phyloP scores from a whole-genome alignment of 2,888 invertebrate genomes.

The Bugula neritina region DNA sequence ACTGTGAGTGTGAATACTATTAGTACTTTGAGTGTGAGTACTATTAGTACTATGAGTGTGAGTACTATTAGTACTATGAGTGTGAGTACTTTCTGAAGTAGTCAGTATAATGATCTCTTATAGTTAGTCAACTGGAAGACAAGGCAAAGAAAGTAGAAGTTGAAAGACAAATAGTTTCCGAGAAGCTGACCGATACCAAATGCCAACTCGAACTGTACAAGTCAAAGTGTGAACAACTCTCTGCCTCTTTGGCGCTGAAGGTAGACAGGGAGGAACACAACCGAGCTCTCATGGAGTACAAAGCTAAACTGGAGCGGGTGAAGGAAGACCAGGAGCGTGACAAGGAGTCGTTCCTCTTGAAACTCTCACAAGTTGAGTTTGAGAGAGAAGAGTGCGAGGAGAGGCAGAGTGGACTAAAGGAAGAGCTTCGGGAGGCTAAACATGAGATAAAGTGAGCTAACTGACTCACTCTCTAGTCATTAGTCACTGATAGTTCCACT shows the following conservation, averaged over 20 bases:
- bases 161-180: slow-evolving; percentile 41
- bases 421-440: slow-evolving; percentile 2
- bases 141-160: slow-evolving; percentile 38
- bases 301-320: slow-evolving; percentile 31
- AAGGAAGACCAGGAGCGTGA: neutral
- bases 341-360: neutral
- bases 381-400: neutral
- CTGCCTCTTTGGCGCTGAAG: slow-evolving; percentile 38
- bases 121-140: slow-evolving; percentile 43
- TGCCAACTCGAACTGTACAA: slow-evolving; percentile 38
- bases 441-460: slow-evolving; percentile 1
- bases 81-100: too few species aligned
- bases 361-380: neutral
- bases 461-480: neutral
- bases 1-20: neutral
- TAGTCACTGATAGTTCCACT: too few species aligned
- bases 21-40: too few species aligned
- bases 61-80: neutral
- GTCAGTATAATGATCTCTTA: neutral
- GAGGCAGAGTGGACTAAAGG: neutral
- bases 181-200: slow-evolving; percentile 38
- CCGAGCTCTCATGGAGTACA: slow-evolving; percentile 40
- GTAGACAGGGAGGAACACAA: slow-evolving; percentile 43
- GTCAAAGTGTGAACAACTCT: slow-evolving; percentile 39
- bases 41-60: neutral